Evolutionary conservation across 2,888 invertebrate species (phyloP).

Genomic region (Nemapogon koenigi): DNA sequence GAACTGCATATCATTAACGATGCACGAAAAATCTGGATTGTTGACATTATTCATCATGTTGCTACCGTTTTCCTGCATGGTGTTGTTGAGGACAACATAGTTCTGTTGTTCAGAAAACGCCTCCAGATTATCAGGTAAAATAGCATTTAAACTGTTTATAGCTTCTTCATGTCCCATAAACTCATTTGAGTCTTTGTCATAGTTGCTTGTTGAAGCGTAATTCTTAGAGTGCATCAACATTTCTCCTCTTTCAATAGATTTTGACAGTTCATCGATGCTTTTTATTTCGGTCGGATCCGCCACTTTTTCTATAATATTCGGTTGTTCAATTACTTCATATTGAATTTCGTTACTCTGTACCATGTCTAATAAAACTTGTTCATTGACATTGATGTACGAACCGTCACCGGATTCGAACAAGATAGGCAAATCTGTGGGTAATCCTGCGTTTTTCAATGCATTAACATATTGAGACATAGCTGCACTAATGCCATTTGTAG

Average conservation of each 20-base stretch:
- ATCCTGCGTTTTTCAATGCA: conserved; percentile 49
- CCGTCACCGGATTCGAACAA: conserved; percentile 71
- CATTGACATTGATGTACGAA: conserved; percentile 68
- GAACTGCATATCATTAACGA: conserved; percentile 56
- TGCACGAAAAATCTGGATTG: conserved; percentile 44
- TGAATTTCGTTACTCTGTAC: conserved; percentile 59
- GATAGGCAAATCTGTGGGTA: conserved; percentile 59
- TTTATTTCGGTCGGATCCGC: conserved; percentile 56
- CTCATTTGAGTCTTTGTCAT: conserved; percentile 32
- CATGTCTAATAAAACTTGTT: conserved; percentile 66
- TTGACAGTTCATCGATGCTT: conserved; percentile 55
- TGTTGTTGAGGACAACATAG: conserved; percentile 43
- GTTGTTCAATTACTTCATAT: conserved; percentile 59
- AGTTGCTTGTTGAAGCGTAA: conserved; percentile 29
- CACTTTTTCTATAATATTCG: conserved; percentile 56
- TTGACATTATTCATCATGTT: conserved; percentile 35
- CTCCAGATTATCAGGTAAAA: conserved; percentile 50
- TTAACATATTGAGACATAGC: conserved; percentile 60
- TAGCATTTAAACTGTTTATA: conserved; percentile 44
- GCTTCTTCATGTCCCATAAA: conserved; percentile 39
- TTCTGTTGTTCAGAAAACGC: conserved; percentile 49
- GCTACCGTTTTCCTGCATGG: conserved; percentile 33
- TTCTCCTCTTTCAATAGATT: conserved; percentile 54
- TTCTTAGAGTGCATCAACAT: conserved; percentile 40
- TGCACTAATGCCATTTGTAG: conserved; percentile 33